A percentile compares a stretch with the other conserved stretches of the same genome.
Evolutionary conservation across 2,888 invertebrate species (phyloP).

Genomic region (Myathropa florea): DNA sequence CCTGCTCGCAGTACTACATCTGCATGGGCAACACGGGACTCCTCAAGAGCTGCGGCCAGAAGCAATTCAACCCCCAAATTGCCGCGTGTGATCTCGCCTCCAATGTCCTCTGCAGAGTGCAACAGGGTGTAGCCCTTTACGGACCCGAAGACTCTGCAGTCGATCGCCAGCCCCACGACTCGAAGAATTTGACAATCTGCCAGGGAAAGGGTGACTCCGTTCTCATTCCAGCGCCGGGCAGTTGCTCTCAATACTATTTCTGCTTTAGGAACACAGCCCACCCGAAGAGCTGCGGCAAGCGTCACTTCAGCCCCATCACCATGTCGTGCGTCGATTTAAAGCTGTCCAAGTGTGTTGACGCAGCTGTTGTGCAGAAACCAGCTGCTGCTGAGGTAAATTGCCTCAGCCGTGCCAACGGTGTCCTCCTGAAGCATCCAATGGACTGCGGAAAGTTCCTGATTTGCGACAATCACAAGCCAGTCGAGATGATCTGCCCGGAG

Average conservation of each 20-base stretch:
- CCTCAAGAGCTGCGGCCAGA: conserved; percentile 35
- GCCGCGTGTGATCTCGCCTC: conserved; percentile 23
- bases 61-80: conserved; percentile 43
- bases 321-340: conserved; percentile 31
- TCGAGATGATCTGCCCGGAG: conserved; percentile 74
- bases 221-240: conserved; percentile 76
- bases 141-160: background rate
- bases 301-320: conserved; percentile 47
- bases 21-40: conserved; percentile 67
- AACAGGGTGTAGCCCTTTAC: background rate
- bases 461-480: conserved; percentile 72
- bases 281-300: conserved; percentile 70
- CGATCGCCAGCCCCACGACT: background rate
- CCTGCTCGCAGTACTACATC: conserved; percentile 74
- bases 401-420: conserved; percentile 48
- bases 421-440: conserved; percentile 71
- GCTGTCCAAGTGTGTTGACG: conserved; percentile 21
- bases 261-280: conserved; percentile 73
- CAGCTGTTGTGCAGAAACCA: background rate
- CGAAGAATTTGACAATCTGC: conserved; percentile 71
- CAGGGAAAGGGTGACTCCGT: conserved; percentile 74
- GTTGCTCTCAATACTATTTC: conserved; percentile 76
- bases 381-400: background rate
- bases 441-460: conserved; percentile 74
- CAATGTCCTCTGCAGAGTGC: conserved; percentile 30